phyloP scores from a whole-genome alignment of 1,140 invertebrate species.

The Danaus melanippus region DNA sequence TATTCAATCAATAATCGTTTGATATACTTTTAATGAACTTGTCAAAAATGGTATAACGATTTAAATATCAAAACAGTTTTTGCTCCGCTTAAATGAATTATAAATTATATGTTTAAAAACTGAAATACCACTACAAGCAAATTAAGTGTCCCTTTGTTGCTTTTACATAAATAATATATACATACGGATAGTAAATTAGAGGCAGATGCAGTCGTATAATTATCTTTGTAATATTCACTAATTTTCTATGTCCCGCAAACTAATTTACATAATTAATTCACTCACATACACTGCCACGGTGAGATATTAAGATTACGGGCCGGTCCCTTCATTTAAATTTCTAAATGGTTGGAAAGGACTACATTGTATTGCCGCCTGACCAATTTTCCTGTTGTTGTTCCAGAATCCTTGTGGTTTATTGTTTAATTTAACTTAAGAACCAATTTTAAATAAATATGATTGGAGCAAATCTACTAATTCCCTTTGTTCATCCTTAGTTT shows the following conservation, averaged over 20 bases:
- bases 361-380: slow-evolving; percentile 11
- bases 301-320: slow-evolving; percentile 47
- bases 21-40: too few species aligned
- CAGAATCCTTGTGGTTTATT: slow-evolving; percentile 6
- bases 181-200: too few species aligned
- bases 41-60: too few species aligned
- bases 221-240: slow-evolving; percentile 28
- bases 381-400: slow-evolving; percentile 18
- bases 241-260: slow-evolving; percentile 38
- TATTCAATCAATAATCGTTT: too few species aligned
- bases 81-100: too few species aligned
- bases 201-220: slow-evolving; percentile 16
- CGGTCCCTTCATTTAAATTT: slow-evolving; percentile 53
- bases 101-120: too few species aligned
- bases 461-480: background rate
- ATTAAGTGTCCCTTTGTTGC: too few species aligned
- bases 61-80: too few species aligned
- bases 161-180: too few species aligned
- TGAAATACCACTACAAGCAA: too few species aligned
- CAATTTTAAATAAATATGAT: background rate
- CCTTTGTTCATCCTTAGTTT: background rate
- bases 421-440: slow-evolving; percentile 10
- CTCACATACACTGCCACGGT: slow-evolving; percentile 32
- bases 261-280: slow-evolving; percentile 60
- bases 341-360: slow-evolving; percentile 38